Conservation (phyloP, 2,888 invertebrate species). For the Patella pellucida region DNA sequence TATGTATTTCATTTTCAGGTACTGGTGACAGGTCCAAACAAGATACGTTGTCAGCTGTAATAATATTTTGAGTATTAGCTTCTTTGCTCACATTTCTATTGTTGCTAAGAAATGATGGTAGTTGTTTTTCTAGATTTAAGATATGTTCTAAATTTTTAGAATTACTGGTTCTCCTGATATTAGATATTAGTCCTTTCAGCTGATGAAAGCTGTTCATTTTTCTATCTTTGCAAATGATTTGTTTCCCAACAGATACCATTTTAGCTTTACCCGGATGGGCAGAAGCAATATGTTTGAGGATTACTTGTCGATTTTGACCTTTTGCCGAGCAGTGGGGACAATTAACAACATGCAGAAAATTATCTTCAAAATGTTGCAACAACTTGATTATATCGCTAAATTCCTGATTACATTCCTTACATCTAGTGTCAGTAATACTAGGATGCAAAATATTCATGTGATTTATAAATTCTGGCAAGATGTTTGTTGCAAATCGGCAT, state of each 20-base stretch:
- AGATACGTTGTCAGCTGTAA: background rate
- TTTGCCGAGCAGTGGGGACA: conserved; percentile 59
- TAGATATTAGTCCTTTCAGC: conserved; percentile 2
- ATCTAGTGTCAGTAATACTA: conserved; percentile 41
- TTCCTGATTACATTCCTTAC: conserved; percentile 50
- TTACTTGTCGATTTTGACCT: conserved; percentile 45
- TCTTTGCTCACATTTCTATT: too few species aligned
- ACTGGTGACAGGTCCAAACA: background rate
- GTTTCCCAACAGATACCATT: conserved; percentile 57
- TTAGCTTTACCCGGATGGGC: conserved; percentile 57
- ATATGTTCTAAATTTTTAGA: background rate
- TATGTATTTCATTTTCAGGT: background rate
- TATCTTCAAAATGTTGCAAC: conserved; percentile 49
- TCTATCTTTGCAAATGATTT: conserved; percentile 60
- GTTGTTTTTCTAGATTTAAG: background rate
- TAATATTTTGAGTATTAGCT: background rate
- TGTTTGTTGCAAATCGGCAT: conserved; percentile 57
- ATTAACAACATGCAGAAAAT: conserved; percentile 56
- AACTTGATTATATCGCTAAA: conserved; percentile 42
- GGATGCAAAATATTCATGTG: conserved; percentile 49
- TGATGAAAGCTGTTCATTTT: conserved; percentile 35
- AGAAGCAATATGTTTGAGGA: conserved; percentile 51
- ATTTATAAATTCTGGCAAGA: conserved; percentile 47
- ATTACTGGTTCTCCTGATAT: conserved; percentile 3
- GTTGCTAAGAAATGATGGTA: too few species aligned